Evolutionary conservation across 2,113 vertebrate species (phyloP).

Genomic region (Melanerpes formicivorus): DNA sequence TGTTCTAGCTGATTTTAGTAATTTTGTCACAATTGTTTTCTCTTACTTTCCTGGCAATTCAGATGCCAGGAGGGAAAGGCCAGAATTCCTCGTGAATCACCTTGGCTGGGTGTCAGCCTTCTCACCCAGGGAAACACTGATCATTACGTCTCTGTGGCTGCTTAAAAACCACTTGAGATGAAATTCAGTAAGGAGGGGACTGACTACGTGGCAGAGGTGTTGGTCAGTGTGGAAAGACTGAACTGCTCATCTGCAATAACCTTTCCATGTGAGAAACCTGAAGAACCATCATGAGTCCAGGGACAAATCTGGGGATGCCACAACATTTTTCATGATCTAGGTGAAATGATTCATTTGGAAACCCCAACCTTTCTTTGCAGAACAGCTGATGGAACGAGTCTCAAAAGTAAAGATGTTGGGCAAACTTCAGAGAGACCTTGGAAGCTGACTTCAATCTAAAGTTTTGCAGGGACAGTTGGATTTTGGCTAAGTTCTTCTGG

Average conservation of each 20-base stretch:
- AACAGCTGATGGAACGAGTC: constrained; percentile 1
- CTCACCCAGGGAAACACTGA: neutral
- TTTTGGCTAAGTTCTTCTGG: constrained; percentile 21
- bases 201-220: neutral
- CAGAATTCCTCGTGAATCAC: neutral
- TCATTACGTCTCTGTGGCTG: neutral
- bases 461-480: neutral
- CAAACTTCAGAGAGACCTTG: constrained; percentile 17
- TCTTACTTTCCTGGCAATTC: neutral
- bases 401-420: constrained; percentile 2
- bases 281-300: neutral
- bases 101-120: neutral
- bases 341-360: neutral
- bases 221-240: neutral
- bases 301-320: neutral
- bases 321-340: neutral
- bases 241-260: neutral
- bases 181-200: neutral
- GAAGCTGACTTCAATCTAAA: constrained; percentile 32
- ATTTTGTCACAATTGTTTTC: neutral
- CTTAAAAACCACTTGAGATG: neutral
- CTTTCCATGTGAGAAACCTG: neutral
- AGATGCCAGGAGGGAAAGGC: neutral
- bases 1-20: neutral
- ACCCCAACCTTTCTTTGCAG: neutral